Conservation (phyloP, 2,888 invertebrate species). For the Eupithecia tripunctaria region DNA sequence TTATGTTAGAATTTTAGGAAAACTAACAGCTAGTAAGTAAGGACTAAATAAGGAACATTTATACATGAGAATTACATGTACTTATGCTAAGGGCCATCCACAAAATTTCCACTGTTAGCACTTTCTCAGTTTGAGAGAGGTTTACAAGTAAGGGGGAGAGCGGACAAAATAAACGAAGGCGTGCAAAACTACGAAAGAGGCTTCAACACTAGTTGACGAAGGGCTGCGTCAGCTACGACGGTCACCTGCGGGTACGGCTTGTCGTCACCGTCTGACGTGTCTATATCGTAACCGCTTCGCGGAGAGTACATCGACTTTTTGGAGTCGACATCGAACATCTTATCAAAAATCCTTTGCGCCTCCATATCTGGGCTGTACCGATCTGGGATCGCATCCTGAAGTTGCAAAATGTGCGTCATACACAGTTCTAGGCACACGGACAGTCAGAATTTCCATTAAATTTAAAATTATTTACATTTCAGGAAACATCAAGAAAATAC, state of each 20-base stretch:
- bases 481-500: background rate
- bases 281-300: conserved; percentile 81
- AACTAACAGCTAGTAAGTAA: no score
- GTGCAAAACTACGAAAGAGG: conserved; percentile 81
- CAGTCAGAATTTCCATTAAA: conserved; percentile 25
- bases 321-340: conserved; percentile 83
- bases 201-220: conserved; percentile 65
- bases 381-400: conserved; percentile 82
- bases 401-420: conserved; percentile 76
- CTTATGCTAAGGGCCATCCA: no score
- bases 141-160: conserved; percentile 42
- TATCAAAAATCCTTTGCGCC: conserved; percentile 84
- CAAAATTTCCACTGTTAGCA: background rate
- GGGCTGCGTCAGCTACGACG: conserved; percentile 76
- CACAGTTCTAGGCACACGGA: conserved; percentile 42
- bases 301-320: conserved; percentile 79
- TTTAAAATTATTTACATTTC: conserved; percentile 3
- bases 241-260: conserved; percentile 81
- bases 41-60: no score
- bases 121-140: background rate
- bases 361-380: conserved; percentile 84
- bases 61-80: no score
- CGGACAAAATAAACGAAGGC: conserved; percentile 77
- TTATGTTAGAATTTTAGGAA: no score
- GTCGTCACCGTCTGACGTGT: conserved; percentile 81